Evolutionary conservation across 2,888 invertebrate species (phyloP), one percentile per base, ranked within the genome.

Genomic region (Nasonia oneida): DNA sequence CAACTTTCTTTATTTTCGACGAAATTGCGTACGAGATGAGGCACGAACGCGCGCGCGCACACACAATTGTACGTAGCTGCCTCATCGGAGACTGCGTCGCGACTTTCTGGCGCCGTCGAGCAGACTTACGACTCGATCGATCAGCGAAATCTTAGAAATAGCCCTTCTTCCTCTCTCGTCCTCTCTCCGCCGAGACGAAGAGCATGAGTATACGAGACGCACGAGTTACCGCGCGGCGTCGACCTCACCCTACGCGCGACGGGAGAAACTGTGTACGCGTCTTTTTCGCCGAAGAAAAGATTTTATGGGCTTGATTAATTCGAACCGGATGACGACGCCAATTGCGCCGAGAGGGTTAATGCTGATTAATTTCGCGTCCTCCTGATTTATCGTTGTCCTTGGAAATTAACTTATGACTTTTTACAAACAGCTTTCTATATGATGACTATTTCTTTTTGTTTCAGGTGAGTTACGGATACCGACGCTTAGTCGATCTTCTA

Each of bases 141-240:
- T 91, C 90, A 89, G 87, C 88, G 86, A 87, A 89, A 90, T 90
- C 90, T 88, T 88, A 87, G 87, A 90, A 90, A 89, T 87, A 87
- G 85, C 77, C 81, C 15, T 47, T 5, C 12, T 47, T 5, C 12
- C 73, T 23, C 71, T 73, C 23, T 67, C 64, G 33, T 39, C 42
- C 67, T 3, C 37, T 37, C 23, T 75, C 39, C 50, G 79, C 81
- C 77, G 71, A 79, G 76, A 14, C 29, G 33, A 14, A 29, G 67
- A 67, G 57, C n/a, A 61, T 6, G n/a, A 47, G 47, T 57, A 15
- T 29, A 67, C 67, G 67, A 67, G 57, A n/a, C n/a, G 14, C 33
- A 23, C 70, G 77, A 83, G 78, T 86, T 77, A 75, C 64, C 73
- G 67, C 74, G 64, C 81, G 70, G n/a, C 67, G 50, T 50, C 37